phyloP scores from a whole-genome alignment of 2,113 vertebrate species.

The Dryoscopus gambensis region DNA sequence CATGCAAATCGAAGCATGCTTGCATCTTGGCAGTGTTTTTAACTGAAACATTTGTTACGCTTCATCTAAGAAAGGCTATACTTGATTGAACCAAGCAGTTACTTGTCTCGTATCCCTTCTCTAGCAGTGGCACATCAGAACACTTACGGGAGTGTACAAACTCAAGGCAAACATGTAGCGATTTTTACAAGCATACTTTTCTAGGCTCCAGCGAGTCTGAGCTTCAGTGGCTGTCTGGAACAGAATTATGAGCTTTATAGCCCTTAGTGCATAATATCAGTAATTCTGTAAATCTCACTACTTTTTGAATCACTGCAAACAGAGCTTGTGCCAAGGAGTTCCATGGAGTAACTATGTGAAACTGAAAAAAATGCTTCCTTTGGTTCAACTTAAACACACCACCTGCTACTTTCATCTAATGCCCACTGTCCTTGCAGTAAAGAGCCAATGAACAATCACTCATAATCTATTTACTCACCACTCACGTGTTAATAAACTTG shows the following conservation, averaged over 20 bases:
- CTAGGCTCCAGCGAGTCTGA: not conserved
- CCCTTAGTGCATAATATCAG: not conserved
- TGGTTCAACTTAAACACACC: not conserved
- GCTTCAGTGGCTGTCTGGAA: not conserved
- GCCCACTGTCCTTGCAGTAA: not conserved
- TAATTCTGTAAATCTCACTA: not conserved
- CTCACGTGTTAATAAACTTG: not conserved
- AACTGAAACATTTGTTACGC: not conserved
- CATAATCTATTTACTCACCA: not conserved
- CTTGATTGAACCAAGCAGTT: not conserved
- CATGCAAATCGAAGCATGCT: not conserved
- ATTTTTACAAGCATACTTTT: not conserved
- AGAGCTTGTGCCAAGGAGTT: not conserved
- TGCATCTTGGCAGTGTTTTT: not conserved
- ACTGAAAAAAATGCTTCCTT: not conserved
- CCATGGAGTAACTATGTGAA: not conserved
- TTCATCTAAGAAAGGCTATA: not conserved
- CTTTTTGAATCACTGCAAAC: not conserved
- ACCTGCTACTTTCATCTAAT: not conserved
- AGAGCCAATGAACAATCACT: not conserved
- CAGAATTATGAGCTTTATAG: not conserved
- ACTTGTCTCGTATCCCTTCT: not conserved
- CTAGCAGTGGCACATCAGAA: not conserved
- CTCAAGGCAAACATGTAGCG: accelerated
- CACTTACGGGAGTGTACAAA: not conserved